A percentile compares a stretch with the other conserved stretches of the same genome.
Conservation (phyloP, 2,797 vertebrate genomes). For the Paratrypauchen microcephalus region DNA sequence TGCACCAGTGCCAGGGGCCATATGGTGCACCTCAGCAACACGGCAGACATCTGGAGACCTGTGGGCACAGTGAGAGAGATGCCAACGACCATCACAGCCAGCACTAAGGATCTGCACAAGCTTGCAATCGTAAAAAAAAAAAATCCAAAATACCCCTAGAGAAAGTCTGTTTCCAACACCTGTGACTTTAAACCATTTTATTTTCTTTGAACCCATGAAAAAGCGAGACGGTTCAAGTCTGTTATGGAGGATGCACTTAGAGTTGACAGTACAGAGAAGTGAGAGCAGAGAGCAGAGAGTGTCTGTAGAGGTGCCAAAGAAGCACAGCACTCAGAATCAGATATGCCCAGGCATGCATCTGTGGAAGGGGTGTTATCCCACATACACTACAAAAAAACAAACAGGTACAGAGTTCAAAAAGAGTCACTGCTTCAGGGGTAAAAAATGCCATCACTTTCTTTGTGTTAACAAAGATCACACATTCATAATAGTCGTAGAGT, state of each 20-base stretch:
- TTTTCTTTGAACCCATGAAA: background rate
- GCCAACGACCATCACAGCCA: slow-evolving; percentile 38
- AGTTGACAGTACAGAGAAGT: slow-evolving; percentile 18
- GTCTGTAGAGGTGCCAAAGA: slow-evolving; percentile 26
- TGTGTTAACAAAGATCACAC: too few relatives aligned
- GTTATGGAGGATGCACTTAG: slow-evolving; percentile 10
- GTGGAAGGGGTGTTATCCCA: slow-evolving; percentile 15
- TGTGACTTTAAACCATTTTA: slow-evolving; percentile 2
- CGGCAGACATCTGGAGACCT: slow-evolving; percentile 61
- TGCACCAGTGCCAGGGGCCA: slow-evolving; percentile 46
- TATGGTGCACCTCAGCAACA: slow-evolving; percentile 50
- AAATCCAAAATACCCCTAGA: slow-evolving; percentile 16
- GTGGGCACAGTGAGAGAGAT: slow-evolving; percentile 27
- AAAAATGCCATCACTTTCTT: too few relatives aligned
- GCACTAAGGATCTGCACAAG: slow-evolving; percentile 25
- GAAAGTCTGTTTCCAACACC: slow-evolving; percentile 25
- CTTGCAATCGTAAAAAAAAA: slow-evolving; percentile 20
- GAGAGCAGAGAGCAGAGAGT: slow-evolving; percentile 1
- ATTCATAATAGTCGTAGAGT: too few relatives aligned
- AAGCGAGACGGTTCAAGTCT: slow-evolving; percentile 7
- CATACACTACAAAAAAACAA: slow-evolving; percentile 1
- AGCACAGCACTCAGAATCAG: slow-evolving; percentile 36
- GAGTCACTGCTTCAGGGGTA: too few relatives aligned
- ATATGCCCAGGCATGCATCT: slow-evolving; percentile 27
- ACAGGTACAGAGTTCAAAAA: background rate